Base-by-base conservation (phyloP, 2,113 vertebrate genomes). In the Bujurquina vittata region DNA sequence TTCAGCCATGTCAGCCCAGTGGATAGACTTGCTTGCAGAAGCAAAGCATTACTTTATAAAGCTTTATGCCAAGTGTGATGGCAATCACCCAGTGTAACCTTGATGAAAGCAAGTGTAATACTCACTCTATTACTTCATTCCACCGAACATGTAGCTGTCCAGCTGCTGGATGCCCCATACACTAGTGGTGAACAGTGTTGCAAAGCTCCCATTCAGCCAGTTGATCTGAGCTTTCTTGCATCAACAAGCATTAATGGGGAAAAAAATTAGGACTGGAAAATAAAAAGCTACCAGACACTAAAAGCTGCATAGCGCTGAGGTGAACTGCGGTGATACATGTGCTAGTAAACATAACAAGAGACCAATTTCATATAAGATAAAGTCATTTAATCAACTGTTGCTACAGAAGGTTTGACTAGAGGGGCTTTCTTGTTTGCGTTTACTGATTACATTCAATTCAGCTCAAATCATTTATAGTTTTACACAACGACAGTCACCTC, bases 21-120 rank as follows among this genome's bases (percentile, higher is more conserved):
- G 26, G 26, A n/a, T 31, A 72, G 67, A 54, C 46, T 72, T 72
- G 26, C 46, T 72, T 72, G 46, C 26, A 72, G 67, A 72, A 54
- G 67, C 67, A 54, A 72, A 33, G 4, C 67, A 2, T 72, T 72
- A 72, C 67, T 72, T 72, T 72, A 72, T 72, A 54, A n/a, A 72
- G 67, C 46, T 72, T 72, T 72, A 72, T 72, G 67, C 10, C 67
- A 49, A 54, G 65, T 52, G 43, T 29, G 65, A 4, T 17, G 4
- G n/a, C n/a, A 65, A 72, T 72, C 3, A 72, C 67, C 46, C 18
- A 52, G 67, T 29, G 43, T 72, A 72, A 54, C 3, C 26, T 12
- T 54, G 15, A 11, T 54, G 67, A 72, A 31, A 72, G 67, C 10
- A 10, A 31, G 67, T 29, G 3, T 54, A 33, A 54, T 72, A 54